Base-by-base conservation (phyloP, 2,113 vertebrate species). In the Leiothrix lutea region DNA sequence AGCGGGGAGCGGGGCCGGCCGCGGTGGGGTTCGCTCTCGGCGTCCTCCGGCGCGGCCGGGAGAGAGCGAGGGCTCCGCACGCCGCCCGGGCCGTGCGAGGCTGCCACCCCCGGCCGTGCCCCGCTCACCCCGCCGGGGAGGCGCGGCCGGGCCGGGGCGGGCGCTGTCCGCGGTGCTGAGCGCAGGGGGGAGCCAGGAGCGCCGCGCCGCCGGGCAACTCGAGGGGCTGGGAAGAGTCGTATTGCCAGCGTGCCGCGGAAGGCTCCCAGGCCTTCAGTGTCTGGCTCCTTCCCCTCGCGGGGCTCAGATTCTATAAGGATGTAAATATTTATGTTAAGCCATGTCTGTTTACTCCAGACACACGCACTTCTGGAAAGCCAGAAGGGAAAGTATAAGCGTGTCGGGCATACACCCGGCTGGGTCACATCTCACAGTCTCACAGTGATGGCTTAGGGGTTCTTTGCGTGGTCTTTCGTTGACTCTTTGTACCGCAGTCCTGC, bases 101-200 rank as follows among this genome's bases (percentile, higher is more conserved):
- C n/a, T n/a, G n/a, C n/a, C n/a, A n/a, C n/a, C n/a, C n/a, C n/a
- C n/a, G n/a, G n/a, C n/a, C n/a, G n/a, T n/a, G n/a, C n/a, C n/a
- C n/a, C n/a, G n/a, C n/a, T n/a, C n/a, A n/a, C n/a, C n/a, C n/a
- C n/a, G n/a, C n/a, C n/a, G n/a, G n/a, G n/a, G n/a, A n/a, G n/a
- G n/a, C n/a, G n/a, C n/a, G n/a, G n/a, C n/a, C n/a, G n/a, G n/a
- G n/a, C n/a, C n/a, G n/a, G n/a, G n/a, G 6, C 47, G 26, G 80
- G 38, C 38, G 86, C 97, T 96, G 80, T 96, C 97, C 95, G 70
- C 60, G 92, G 97, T 96, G 87, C 96, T 96, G 97, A 96, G 79
- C 38, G 7, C 21, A 3, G 33, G 0, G 19, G 3, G 3, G 40
- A 6, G 31, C 21, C 28, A 7, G 14, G 26, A 16, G 73, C 19